Evolutionary conservation across 2,113 vertebrate genomes (phyloP), one percentile per base, ranked within the genome.

Genomic region (Dasyornis broadbenti): DNA sequence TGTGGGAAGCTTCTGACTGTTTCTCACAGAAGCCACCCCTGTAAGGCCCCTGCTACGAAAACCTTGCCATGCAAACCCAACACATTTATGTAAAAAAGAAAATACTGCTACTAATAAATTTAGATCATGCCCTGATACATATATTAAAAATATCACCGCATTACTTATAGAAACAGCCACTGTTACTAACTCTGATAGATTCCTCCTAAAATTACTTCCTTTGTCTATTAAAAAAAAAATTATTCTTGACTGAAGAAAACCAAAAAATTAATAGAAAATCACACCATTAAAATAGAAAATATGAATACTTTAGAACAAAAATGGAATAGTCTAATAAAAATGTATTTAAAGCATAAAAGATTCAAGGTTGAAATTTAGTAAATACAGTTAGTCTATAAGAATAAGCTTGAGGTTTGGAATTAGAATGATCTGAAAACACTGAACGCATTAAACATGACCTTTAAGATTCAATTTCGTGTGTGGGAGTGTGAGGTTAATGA

Each of bases 401-500:
- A 81, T 80, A 89, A 89, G 42, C 23, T 82, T 93, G 44, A 89
- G 28, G 42, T 84, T 54, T 92, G 57, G 31, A 85, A 96, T 82
- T 72, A 92, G 17, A 97, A 69, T 47, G 63, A 69, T 91, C 82
- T 77, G 90, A 92, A 96, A 95, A 66, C 75, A 92, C 54, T 60
- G 72, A 95, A 93, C 90, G 87, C 70, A 96, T 91, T 97, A 97
- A 97, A 95, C 75, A 68, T 86, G 90, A 95, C 95, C 93, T 97
- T 97, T 96, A 95, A 92, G 89, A 85, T 97, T 94, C 92, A 86
- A 56, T 95, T 94, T 89, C 1, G 0, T 82, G 45, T 91, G 93
- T 94, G 42, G 77, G 85, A 96, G 45, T 79, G 35, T 50, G 78
- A 97, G 86, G 88, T 91, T 96, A 95, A 96, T 96, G 94, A 96